Evolutionary conservation across 2,797 vertebrate genomes (phyloP).

Genomic region (Urophycis tenuis): DNA sequence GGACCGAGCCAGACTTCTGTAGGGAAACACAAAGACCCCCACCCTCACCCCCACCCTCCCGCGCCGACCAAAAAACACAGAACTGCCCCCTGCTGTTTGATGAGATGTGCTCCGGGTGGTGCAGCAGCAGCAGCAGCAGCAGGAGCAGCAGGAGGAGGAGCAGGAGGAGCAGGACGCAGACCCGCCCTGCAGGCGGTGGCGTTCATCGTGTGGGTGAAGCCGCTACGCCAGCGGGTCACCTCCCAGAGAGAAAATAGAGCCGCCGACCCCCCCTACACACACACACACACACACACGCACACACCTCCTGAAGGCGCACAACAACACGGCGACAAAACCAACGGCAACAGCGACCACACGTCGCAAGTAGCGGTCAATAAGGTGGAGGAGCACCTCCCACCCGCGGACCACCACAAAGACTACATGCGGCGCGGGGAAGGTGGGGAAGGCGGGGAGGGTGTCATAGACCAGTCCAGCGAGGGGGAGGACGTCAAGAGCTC

Average conservation of each 20-base stretch:
- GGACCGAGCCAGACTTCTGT: not conserved
- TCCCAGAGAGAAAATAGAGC: not conserved
- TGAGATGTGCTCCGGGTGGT: not conserved
- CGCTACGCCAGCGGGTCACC: not conserved
- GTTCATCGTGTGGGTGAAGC: not conserved
- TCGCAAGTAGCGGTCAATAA: constrained; percentile 20
- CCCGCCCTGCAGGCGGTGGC: not conserved
- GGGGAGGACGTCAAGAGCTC: constrained; percentile 15
- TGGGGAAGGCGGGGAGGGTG: not conserved
- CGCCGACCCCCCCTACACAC: no score
- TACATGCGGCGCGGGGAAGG: not conserved
- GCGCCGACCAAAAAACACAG: not conserved
- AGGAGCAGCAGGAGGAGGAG: no score
- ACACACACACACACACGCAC: no score
- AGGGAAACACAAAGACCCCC: not conserved
- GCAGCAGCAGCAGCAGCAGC: no score
- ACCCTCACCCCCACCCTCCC: no score
- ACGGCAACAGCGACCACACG: constrained; percentile 12
- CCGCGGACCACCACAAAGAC: not conserved
- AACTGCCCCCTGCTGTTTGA: not conserved
- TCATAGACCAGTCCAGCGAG: not conserved
- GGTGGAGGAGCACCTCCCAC: constrained; percentile 9
- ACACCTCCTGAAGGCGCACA: constrained; percentile 41
- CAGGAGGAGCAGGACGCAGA: no score
- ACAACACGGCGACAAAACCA: not conserved